A percentile compares a stretch with the other conserved stretches of the same genome.
phyloP scores from a whole-genome alignment of 2,113 vertebrate species.

The Clarias magur region DNA sequence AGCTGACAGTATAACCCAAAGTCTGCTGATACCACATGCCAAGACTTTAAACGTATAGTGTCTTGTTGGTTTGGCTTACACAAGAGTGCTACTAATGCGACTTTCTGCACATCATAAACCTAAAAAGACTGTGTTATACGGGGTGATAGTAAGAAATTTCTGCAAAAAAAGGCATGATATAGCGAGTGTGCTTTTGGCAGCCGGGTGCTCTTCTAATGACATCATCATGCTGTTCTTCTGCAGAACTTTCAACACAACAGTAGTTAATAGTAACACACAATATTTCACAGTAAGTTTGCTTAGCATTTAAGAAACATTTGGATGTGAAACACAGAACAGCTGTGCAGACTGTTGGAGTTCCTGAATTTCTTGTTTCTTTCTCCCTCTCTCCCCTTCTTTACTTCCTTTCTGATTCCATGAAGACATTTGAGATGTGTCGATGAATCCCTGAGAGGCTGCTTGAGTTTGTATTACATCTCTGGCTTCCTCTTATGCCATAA shows the following conservation, averaged over 20 bases:
- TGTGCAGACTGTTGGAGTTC: conserved; percentile 3
- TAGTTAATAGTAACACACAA: conserved; percentile 19
- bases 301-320: conserved; percentile 16
- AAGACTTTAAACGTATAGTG: not conserved
- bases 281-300: conserved; percentile 13
- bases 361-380: not conserved
- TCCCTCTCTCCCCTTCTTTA: not conserved
- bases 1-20: not conserved
- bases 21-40: not conserved
- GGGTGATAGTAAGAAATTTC: not conserved
- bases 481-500: conserved; percentile 59
- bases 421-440: conserved; percentile 57
- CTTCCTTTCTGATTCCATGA: conserved; percentile 40
- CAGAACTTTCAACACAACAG: conserved; percentile 20
- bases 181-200: conserved; percentile 3
- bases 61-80: not conserved
- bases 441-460: conserved; percentile 54
- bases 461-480: conserved; percentile 67
- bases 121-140: not conserved
- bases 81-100: not conserved
- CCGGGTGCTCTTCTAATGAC: not conserved
- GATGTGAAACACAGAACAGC: conserved; percentile 6
- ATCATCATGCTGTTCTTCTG: conserved; percentile 7
- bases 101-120: not conserved
- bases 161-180: not conserved